Evolutionary conservation across 2,888 invertebrate species (phyloP).

Genomic region (Ochlodes sylvanus): DNA sequence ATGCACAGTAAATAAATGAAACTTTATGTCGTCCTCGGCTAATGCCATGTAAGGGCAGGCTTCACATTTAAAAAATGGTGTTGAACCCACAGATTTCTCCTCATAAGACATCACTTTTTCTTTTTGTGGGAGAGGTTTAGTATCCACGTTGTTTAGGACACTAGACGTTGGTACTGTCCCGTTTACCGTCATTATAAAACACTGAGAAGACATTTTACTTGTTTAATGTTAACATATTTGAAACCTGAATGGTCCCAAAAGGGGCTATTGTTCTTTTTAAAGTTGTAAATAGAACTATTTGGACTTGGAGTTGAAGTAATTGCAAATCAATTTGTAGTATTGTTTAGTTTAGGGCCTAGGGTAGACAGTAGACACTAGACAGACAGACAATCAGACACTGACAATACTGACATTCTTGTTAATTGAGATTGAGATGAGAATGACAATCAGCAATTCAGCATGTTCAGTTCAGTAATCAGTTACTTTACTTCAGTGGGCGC

Average conservation of each 20-base stretch:
- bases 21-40: conserved; percentile 80
- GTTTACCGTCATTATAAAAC: conserved; percentile 60
- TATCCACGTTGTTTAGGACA: conserved; percentile 46
- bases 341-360: too few species aligned
- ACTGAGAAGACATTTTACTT: conserved; percentile 56
- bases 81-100: conserved; percentile 79
- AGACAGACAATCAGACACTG: too few species aligned
- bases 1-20: conserved; percentile 80
- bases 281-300: conserved; percentile 6
- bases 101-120: conserved; percentile 80
- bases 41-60: conserved; percentile 84
- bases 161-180: conserved; percentile 49
- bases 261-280: not conserved
- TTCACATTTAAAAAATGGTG: conserved; percentile 82
- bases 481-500: too few species aligned
- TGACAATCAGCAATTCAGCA: too few species aligned
- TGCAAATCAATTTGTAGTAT: too few species aligned
- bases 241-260: not conserved
- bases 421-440: too few species aligned
- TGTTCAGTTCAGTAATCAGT: too few species aligned
- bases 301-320: not conserved
- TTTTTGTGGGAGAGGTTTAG: conserved; percentile 60
- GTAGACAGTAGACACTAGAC: too few species aligned
- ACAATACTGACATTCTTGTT: not conserved
- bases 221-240: not conserved